A percentile compares a stretch with the other conserved stretches of the same genome.
Conservation (phyloP, 1,140 invertebrate genomes). For the Ceratitis capitata region DNA sequence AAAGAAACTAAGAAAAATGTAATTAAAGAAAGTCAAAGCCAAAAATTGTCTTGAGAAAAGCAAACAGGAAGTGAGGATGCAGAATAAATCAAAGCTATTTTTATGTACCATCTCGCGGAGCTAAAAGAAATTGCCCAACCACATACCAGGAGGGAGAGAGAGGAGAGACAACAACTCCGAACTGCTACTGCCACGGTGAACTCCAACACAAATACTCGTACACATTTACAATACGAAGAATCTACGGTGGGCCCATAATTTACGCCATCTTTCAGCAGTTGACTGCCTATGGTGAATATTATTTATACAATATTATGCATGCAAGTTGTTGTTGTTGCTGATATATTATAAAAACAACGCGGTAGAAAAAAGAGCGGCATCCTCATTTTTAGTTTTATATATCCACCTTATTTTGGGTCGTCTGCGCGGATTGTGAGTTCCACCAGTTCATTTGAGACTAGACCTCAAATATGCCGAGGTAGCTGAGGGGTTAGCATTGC, state of each 20-base stretch:
- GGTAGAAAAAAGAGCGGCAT: no score
- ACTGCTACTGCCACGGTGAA: neutral
- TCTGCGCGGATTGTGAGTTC: no score
- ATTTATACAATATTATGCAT: neutral
- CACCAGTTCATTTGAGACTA: no score
- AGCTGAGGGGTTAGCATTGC: no score
- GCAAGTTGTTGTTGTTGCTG: no score
- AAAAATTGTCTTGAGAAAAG: neutral
- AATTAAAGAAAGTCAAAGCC: slow-evolving; percentile 8
- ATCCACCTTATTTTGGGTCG: no score
- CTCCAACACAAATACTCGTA: neutral
- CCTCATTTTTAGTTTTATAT: no score
- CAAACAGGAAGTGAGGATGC: neutral
- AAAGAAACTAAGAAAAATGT: neutral
- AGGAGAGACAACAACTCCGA: neutral
- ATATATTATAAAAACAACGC: no score
- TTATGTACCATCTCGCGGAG: neutral
- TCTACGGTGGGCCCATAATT: neutral
- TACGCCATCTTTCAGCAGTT: neutral
- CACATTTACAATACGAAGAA: neutral
- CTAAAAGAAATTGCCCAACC: neutral
- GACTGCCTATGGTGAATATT: neutral
- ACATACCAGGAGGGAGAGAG: neutral
- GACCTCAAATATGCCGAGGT: no score
- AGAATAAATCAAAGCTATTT: neutral